These are phyloP conservation scores for Euphonia xanthogaster DNA, from an alignment of 2,797 vertebrate species.

Conservation along the genomic window DNA sequence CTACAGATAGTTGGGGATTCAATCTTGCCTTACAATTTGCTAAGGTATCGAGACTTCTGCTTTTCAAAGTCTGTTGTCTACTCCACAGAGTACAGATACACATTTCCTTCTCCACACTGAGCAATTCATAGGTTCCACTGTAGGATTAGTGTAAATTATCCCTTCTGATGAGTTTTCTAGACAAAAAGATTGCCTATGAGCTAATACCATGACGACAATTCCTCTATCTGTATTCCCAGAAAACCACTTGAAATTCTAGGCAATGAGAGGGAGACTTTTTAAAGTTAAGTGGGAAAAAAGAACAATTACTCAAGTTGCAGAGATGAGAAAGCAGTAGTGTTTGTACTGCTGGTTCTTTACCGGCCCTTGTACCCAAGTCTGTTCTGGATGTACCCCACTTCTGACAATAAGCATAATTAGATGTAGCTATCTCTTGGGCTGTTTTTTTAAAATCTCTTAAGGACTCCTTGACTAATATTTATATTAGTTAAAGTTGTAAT, in stretches of 20 bases:
- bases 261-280: neutral
- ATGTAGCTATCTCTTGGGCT: neutral
- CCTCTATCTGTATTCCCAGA: neutral
- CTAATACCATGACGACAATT: neutral
- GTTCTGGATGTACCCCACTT: neutral
- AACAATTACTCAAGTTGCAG: neutral
- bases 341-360: neutral
- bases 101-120: neutral
- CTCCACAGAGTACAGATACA: neutral
- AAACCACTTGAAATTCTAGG: neutral
- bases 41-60: neutral
- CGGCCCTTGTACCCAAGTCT: neutral
- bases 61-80: neutral
- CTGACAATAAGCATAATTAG: neutral
- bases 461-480: slow-evolving; percentile 11
- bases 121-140: neutral
- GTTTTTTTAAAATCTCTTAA: neutral
- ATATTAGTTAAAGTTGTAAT: neutral
- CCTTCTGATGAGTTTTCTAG: neutral
- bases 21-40: neutral
- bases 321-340: neutral
- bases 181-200: neutral
- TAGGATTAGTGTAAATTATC: neutral
- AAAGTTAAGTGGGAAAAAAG: neutral
- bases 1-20: neutral